A percentile compares a stretch with the other conserved stretches of the same genome.
Conservation (phyloP, 2,797 vertebrate species). For the Tauraco hartlaubi region DNA sequence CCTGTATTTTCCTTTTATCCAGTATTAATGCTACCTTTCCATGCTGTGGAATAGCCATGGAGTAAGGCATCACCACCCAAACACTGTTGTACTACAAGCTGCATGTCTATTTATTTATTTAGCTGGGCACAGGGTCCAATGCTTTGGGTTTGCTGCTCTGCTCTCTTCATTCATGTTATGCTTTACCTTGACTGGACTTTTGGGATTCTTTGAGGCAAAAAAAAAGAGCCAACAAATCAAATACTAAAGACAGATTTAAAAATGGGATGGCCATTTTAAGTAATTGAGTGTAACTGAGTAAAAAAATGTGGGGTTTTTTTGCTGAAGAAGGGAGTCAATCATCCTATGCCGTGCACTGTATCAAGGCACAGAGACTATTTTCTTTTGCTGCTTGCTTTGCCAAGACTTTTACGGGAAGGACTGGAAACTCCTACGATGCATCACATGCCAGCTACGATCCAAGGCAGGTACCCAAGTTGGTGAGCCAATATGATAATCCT, state of each 20-base stretch:
- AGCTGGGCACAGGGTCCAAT: background rate
- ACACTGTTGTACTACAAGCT: background rate
- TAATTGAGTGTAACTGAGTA: background rate
- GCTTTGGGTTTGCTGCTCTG: background rate
- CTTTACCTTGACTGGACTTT: background rate
- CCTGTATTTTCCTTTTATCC: background rate
- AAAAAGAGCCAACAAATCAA: background rate
- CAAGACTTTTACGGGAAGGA: background rate
- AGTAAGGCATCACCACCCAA: background rate
- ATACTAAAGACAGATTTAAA: background rate
- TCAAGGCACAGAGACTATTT: background rate
- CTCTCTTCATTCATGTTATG: background rate
- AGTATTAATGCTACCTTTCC: background rate
- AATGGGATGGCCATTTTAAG: background rate
- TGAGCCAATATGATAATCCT: constrained; percentile 15
- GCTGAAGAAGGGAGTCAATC: background rate
- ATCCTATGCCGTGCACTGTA: background rate
- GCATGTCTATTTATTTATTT: background rate
- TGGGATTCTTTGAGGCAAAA: background rate
- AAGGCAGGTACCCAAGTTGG: background rate
- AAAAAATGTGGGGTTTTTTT: background rate
- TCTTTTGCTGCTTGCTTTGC: background rate
- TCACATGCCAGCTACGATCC: background rate
- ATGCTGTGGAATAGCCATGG: background rate
- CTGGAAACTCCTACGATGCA: background rate